Evolutionary conservation across 2,797 vertebrate species (phyloP).

Genomic region (Amblyopsis hoosieri): DNA sequence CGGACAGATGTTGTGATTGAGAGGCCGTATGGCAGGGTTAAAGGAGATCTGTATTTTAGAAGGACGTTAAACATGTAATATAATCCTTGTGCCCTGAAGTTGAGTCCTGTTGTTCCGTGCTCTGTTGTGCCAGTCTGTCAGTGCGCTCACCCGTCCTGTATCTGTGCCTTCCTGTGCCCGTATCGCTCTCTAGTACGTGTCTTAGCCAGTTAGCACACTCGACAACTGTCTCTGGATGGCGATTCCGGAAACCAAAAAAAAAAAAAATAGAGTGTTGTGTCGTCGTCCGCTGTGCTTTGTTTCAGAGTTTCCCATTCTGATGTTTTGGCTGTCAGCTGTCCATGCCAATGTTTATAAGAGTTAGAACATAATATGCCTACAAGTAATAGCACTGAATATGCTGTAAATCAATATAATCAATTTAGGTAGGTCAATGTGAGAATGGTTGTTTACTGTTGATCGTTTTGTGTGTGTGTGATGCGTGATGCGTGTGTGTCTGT

Average conservation of each 20-base stretch:
- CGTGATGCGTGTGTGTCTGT: slow-evolving; percentile 15
- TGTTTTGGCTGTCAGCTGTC: slow-evolving; percentile 44
- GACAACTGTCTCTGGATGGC: slow-evolving; percentile 42
- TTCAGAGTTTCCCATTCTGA: slow-evolving; percentile 38
- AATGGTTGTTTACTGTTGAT: slow-evolving; percentile 20
- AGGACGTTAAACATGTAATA: slow-evolving; percentile 45
- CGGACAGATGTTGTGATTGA: slow-evolving; percentile 6
- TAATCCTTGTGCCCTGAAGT: slow-evolving; percentile 51
- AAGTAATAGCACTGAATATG: slow-evolving; percentile 37
- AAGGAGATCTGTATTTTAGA: slow-evolving; percentile 19
- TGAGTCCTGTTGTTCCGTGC: slow-evolving; percentile 47
- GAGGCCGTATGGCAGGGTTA: slow-evolving; percentile 36
- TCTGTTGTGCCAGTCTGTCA: slow-evolving; percentile 57
- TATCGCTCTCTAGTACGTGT: slow-evolving; percentile 46
- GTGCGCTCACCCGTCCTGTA: slow-evolving; percentile 58
- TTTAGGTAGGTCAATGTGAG: slow-evolving; percentile 25
- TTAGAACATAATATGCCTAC: slow-evolving; percentile 39
- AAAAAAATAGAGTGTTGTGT: slow-evolving; percentile 31
- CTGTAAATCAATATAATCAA: slow-evolving; percentile 28
- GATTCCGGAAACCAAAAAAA: slow-evolving; percentile 17
- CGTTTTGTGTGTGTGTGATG: slow-evolving; percentile 22
- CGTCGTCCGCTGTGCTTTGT: slow-evolving; percentile 34
- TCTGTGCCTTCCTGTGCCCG: slow-evolving; percentile 59
- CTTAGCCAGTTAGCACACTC: slow-evolving; percentile 52
- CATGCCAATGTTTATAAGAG: slow-evolving; percentile 40